Base-by-base conservation (phyloP, 2,888 invertebrate genomes). In the Allygus modestus region DNA sequence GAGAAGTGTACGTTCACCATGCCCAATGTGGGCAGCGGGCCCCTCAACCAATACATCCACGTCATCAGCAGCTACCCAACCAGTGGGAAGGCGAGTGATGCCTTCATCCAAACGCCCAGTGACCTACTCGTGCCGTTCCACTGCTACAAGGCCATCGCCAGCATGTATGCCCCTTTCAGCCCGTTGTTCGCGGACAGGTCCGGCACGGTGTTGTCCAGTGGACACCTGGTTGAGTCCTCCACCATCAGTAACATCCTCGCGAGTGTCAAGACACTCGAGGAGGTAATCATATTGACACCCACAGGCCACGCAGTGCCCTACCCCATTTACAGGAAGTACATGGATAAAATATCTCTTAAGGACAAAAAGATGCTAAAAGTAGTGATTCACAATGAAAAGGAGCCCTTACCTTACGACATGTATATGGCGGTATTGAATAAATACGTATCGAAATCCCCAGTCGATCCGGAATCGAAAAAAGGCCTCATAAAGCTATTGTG, bases 11-110 rank as follows among this genome's bases (percentile, higher is more conserved):
- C n/a, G 0, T 23, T 79, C 0, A 79, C 58, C 0, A 5, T 79
- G 37, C 79, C 79, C 1, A 31, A 79, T 1, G 12, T 79, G 37
- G 46, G 17, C 37, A 79, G 79, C 15, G 79, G 79, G 12, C 79
- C 79, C 15, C 58, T 79, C 20, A 1, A 31, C 11, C 1, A 58
- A 17, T 79, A 20, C 37, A 12, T 31, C 23, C 79, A 79, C 17
- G 33, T 79, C 7, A 58, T 79, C 28, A 20, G 58, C n/a, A 33
- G 37, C 28, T 54, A 15, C 20, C 77, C 77, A 1, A 1, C 1
- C 37, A 79, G 79, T 20, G 54, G 17, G 4, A 37, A 33, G 4
- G 11, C 20, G 7, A n/a, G 58, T 37, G 37, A 58, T 0, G 79
- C 26, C 0, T 79, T 58, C 11, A 37, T 79, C 15, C 51, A 58